These are phyloP conservation scores for Hyposmocoma kahamanoa DNA, from an alignment of 1,140 invertebrate species.

Conservation along the genomic window DNA sequence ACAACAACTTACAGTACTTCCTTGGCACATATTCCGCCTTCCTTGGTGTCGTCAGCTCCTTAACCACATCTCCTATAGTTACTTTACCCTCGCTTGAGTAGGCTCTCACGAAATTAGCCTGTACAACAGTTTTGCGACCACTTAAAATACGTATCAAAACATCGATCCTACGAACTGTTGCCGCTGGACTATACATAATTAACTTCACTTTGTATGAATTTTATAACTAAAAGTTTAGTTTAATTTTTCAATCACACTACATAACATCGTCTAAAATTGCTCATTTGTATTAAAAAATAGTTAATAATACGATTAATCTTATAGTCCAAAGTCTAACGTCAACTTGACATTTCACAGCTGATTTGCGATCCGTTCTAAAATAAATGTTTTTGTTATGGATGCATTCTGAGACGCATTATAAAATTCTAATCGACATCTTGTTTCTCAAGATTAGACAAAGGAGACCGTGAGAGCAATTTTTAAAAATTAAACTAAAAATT, in stretches of 20 bases:
- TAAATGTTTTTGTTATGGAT: too few species aligned
- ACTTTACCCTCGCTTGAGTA: constrained; percentile 74
- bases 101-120: constrained; percentile 49
- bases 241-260: neutral
- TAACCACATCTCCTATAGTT: constrained; percentile 84
- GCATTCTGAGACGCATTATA: too few species aligned
- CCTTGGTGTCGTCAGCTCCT: constrained; percentile 77
- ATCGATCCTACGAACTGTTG: constrained; percentile 61
- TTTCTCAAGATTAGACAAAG: too few species aligned
- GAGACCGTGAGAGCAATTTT: too few species aligned
- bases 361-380: too few species aligned
- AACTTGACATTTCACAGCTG: constrained; percentile 1
- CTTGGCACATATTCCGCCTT: constrained; percentile 87
- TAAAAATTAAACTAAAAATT: too few species aligned
- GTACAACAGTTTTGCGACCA: constrained; percentile 45
- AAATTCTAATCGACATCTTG: too few species aligned
- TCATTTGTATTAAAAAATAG: neutral
- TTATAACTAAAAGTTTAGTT: neutral
- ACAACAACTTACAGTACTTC: constrained; percentile 83
- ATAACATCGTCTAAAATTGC: neutral
- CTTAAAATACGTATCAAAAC: constrained; percentile 65
- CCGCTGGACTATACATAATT: constrained; percentile 52
- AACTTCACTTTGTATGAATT: neutral
- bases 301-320: neutral
- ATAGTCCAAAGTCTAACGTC: constrained; percentile 1